phyloP scores from a whole-genome alignment of 2,797 vertebrate species.

The Novumbra hubbsi region DNA sequence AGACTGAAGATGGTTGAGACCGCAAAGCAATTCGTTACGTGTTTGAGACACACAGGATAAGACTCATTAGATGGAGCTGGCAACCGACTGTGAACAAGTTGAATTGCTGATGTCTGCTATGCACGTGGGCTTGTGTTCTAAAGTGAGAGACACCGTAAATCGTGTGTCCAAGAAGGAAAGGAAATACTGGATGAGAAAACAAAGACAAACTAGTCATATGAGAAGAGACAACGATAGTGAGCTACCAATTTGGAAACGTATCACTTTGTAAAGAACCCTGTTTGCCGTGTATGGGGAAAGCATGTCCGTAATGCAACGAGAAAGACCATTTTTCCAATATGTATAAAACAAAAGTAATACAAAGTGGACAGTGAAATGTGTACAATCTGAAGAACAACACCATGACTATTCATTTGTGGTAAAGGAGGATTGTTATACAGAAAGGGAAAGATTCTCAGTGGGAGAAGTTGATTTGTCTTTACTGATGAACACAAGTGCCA shows the following conservation, averaged over 20 bases:
- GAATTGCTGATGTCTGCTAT: neutral
- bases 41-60: neutral
- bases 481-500: neutral
- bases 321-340: neutral
- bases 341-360: neutral
- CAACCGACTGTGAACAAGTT: neutral
- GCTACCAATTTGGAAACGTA: neutral
- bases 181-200: neutral
- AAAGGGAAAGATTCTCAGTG: neutral
- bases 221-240: no score
- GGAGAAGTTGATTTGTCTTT: neutral
- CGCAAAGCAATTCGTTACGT: slow-evolving; percentile 25
- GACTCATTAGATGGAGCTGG: neutral
- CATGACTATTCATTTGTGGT: no score
- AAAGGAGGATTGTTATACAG: no score
- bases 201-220: neutral
- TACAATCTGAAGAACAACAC: no score
- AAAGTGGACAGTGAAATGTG: neutral
- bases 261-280: slow-evolving; percentile 1
- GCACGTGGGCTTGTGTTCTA: neutral
- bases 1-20: slow-evolving; percentile 15
- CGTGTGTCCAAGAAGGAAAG: neutral
- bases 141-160: neutral
- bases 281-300: neutral
- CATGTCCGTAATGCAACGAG: neutral